Evolutionary conservation across 2,797 vertebrate species (phyloP).

Genomic region (Falco berigora): DNA sequence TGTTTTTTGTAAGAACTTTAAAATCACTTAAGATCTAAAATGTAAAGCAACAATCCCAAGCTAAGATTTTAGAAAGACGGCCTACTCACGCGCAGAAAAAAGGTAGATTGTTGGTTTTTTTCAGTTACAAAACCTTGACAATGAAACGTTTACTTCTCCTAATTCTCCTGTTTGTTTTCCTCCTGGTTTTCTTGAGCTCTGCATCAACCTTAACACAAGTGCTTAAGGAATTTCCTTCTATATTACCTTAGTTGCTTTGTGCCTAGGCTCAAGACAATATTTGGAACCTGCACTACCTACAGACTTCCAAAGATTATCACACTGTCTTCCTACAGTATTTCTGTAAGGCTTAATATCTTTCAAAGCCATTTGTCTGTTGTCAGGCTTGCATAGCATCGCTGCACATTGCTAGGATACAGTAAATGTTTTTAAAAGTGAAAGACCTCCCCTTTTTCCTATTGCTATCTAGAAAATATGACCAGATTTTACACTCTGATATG

Average conservation of each 20-base stretch:
- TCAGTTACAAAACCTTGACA: neutral
- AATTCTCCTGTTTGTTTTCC: neutral
- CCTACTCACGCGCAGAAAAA: neutral
- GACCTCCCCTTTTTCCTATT: conserved; percentile 65
- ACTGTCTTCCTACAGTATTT: conserved; percentile 10
- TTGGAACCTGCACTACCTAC: neutral
- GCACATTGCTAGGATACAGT: conserved; percentile 72
- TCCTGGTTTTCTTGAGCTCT: neutral
- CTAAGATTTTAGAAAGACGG: neutral
- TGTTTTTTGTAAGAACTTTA: neutral
- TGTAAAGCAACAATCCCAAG: neutral
- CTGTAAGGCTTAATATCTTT: conserved; percentile 44
- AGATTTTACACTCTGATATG: conserved; percentile 40
- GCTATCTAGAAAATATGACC: conserved; percentile 51
- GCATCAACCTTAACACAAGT: neutral
- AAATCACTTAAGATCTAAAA: neutral
- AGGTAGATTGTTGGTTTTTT: neutral
- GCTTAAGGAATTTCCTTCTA: neutral
- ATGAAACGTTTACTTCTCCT: neutral
- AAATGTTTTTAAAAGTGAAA: conserved; percentile 71
- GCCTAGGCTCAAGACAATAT: neutral
- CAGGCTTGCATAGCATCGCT: conserved; percentile 54
- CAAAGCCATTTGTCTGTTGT: conserved; percentile 53
- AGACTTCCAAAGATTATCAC: neutral
- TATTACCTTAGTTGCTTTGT: neutral